A percentile compares a stretch with the other conserved stretches of the same genome.
phyloP scores from a whole-genome alignment of 2,888 invertebrate species.

The Atethmia centrago region DNA sequence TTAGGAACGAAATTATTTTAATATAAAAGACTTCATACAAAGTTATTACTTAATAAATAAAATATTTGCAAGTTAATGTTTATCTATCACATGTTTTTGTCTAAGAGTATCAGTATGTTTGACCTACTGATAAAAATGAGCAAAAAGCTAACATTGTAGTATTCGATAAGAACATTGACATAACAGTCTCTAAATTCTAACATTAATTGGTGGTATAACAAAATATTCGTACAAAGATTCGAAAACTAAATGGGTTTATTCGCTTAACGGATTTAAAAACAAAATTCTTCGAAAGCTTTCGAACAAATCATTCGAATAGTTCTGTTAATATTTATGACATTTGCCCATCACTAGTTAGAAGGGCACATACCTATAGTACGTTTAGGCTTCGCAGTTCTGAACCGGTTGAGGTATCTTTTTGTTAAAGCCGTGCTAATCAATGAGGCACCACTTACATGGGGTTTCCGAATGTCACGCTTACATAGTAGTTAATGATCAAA shows the following conservation, averaged over 20 bases:
- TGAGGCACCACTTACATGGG: constrained; percentile 48
- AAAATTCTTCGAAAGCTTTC: constrained; percentile 1
- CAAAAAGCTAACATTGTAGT: background rate
- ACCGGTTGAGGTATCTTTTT: constrained; percentile 57
- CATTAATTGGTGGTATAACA: too few species aligned
- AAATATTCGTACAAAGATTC: background rate
- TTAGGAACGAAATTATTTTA: background rate
- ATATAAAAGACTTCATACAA: background rate
- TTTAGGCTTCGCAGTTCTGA: constrained; percentile 43
- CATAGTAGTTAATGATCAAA: constrained; percentile 17
- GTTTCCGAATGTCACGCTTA: constrained; percentile 48
- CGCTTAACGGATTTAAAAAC: background rate
- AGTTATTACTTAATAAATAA: background rate
- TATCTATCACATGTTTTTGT: background rate
- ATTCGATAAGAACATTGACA: constrained; percentile 16
- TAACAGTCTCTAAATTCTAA: background rate
- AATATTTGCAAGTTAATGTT: background rate
- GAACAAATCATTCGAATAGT: background rate
- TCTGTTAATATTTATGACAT: background rate
- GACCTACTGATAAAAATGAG: constrained; percentile 13
- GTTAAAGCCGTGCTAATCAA: constrained; percentile 58
- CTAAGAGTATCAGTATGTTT: constrained; percentile 4
- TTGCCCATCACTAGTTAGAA: constrained; percentile 51
- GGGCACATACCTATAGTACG: constrained; percentile 44
- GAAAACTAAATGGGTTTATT: background rate